Evolutionary conservation across 2,113 vertebrate species (phyloP), one percentile per base, ranked within the genome.

Genomic region (Elgaria multicarinata): DNA sequence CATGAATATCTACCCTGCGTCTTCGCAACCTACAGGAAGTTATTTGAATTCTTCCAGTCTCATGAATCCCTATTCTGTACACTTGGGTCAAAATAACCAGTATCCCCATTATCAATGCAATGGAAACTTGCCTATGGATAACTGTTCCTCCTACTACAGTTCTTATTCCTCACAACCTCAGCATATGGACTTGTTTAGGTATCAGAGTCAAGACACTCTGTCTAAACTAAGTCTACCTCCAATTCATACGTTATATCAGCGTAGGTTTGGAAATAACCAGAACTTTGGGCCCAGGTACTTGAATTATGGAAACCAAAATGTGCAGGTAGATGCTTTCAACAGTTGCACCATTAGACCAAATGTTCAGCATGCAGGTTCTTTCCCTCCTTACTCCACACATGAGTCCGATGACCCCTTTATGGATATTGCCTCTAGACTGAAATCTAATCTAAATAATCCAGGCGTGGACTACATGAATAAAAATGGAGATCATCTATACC

Each of bases 61-160:
- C 87, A 92, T 97, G 89, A 97, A 95, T 91, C 93, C 97, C 93
- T 98, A 98, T 93, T 94, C 97, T 53, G 96, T 97, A 91, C 96
- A 97, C 55, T 89, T 98, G 89, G 97, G 94, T 93, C 97, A 98
- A 91, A 97, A 93, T 92, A 96, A 93, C 90, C 97, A 98, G 83
- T 98, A 98, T 80, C 94, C 97, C 79, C 95, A 98, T 44, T 99
- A 98, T 91, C 98, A 98, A 85, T 98, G 98, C 96, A 99, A 99
- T 87, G 98, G 98, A 89, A 98, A 96, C 87, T 91, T 98, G 93
- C 91, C 98, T 4, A 85, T 98, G 93, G 98, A 99, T 87, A 98
- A 93, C 93, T 98, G 97, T 87, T 94, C 98, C 92, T 94, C 97
- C 31, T 97, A 96, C 66, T 84, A 97, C 91, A 91, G 93, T 36